phyloP scores from a whole-genome alignment of 2,797 vertebrate genomes.

The Perodicticus potto region DNA sequence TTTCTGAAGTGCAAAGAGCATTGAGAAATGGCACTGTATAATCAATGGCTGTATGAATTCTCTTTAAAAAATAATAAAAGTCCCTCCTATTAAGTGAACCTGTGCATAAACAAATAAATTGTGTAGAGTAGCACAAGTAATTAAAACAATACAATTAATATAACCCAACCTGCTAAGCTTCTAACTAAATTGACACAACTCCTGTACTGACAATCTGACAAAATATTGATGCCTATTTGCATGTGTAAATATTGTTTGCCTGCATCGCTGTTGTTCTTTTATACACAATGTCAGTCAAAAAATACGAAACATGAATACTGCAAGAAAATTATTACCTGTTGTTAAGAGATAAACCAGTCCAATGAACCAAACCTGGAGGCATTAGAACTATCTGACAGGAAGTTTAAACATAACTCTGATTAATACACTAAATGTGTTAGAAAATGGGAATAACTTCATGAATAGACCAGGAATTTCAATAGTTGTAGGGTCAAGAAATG shows the following conservation, averaged over 20 bases:
- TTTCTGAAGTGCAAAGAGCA: slow-evolving; percentile 58
- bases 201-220: not conserved
- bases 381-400: not conserved
- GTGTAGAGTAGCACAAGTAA: not conserved
- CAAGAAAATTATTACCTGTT: not conserved
- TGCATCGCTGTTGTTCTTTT: not conserved
- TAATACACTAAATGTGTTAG: not conserved
- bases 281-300: not conserved
- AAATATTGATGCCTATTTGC: not conserved
- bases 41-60: slow-evolving; percentile 82
- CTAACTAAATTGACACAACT: not conserved
- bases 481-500: not conserved
- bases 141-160: not conserved
- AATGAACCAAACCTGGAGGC: not conserved
- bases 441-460: not conserved
- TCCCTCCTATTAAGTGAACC: slow-evolving; percentile 51
- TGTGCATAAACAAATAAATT: slow-evolving; percentile 36
- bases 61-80: slow-evolving; percentile 82
- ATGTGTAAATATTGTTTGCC: not conserved
- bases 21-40: slow-evolving; percentile 74
- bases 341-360: not conserved
- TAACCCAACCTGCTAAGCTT: not conserved
- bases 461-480: not conserved
- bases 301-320: not conserved
- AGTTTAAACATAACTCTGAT: not conserved